Conservation (phyloP, 1,140 invertebrate species). For the Drosophila hydei region DNA sequence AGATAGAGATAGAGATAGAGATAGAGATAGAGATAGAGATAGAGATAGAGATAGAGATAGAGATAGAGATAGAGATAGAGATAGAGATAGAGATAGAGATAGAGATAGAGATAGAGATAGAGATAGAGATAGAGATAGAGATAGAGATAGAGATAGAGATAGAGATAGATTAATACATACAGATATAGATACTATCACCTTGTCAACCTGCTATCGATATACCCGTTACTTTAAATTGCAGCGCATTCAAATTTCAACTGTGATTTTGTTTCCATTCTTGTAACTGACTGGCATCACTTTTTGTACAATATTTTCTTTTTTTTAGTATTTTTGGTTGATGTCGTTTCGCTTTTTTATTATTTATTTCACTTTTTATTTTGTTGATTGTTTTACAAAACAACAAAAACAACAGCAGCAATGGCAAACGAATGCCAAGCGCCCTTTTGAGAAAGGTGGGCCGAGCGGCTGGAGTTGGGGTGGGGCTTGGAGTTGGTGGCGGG, state of each 20-base stretch:
- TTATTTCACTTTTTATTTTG: conserved; percentile 67
- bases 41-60: not conserved
- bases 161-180: not conserved
- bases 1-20: too few species aligned
- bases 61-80: not conserved
- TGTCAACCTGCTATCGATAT: conserved; percentile 12
- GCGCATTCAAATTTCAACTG: conserved; percentile 44
- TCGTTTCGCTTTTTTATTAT: conserved; percentile 52
- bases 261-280: not conserved
- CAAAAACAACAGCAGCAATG: conserved; percentile 36
- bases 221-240: conserved; percentile 11
- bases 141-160: too few species aligned
- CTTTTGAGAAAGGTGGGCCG: conserved; percentile 1
- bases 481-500: not conserved
- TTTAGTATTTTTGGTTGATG: conserved; percentile 30
- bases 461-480: not conserved
- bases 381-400: conserved; percentile 73
- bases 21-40: too few species aligned
- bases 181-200: too few species aligned
- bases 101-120: too few species aligned
- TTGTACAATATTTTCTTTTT: conserved; percentile 20
- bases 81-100: too few species aligned
- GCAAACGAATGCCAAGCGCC: conserved; percentile 37
- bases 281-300: conserved; percentile 26
- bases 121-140: too few species aligned